These are phyloP conservation scores for Oscheius sp. DNA, from an alignment of 2,888 invertebrate genomes.

Conservation along the genomic window DNA sequence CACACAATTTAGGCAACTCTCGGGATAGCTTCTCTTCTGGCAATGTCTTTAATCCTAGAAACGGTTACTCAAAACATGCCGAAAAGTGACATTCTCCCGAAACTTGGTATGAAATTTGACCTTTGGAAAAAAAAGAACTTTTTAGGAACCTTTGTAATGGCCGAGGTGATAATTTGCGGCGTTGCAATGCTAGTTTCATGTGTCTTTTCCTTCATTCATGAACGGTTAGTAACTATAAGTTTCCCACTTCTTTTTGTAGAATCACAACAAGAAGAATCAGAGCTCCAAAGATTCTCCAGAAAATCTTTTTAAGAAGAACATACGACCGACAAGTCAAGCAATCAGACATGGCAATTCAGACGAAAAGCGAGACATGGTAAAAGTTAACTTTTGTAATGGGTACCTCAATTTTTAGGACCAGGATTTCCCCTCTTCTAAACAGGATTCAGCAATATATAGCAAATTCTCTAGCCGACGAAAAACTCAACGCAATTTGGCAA, in stretches of 20 bases:
- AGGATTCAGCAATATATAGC: constrained; percentile 6
- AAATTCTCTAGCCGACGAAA: constrained; percentile 12
- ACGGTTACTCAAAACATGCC: constrained; percentile 27
- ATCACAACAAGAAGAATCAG: constrained; percentile 16
- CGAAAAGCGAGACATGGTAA: neutral
- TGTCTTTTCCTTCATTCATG: constrained; percentile 21
- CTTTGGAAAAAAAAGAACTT: neutral
- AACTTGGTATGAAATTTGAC: neutral
- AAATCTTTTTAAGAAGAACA: constrained; percentile 5
- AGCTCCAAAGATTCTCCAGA: constrained; percentile 1
- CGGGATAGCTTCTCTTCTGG: constrained; percentile 10
- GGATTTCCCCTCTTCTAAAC: neutral
- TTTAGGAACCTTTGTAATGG: constrained; percentile 25
- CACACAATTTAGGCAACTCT: constrained; percentile 10
- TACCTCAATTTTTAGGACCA: neutral
- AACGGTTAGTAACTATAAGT: neutral
- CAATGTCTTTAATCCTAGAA: constrained; percentile 23
- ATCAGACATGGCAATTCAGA: constrained; percentile 11
- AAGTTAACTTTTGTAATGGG: neutral
- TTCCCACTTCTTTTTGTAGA: neutral
- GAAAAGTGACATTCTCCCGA: constrained; percentile 16
- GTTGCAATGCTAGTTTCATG: constrained; percentile 22
- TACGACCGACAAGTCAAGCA: constrained; percentile 18
- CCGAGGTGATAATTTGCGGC: constrained; percentile 21
- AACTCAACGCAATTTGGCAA: constrained; percentile 24